A percentile compares a stretch with the other conserved stretches of the same genome.
Evolutionary conservation across 2,888 invertebrate genomes (phyloP).

Genomic region (Athalia rosae): DNA sequence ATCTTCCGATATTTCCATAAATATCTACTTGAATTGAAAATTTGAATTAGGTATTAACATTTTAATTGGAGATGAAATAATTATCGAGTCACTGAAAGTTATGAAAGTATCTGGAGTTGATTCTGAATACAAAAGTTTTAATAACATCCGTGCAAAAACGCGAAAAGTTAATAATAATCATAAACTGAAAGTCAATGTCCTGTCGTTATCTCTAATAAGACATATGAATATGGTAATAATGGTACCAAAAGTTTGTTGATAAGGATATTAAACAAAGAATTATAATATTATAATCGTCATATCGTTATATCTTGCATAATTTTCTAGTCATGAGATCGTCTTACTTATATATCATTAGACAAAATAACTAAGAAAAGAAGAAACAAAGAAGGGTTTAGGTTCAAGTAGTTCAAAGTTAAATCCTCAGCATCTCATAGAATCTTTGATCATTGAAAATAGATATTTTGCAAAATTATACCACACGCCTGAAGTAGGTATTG

Average conservation of each 20-base stretch:
- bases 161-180: background rate
- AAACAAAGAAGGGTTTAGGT: background rate
- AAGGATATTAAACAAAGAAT: background rate
- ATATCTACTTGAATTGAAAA: too few species aligned
- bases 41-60: too few species aligned
- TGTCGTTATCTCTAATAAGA: background rate
- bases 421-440: background rate
- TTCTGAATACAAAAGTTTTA: background rate
- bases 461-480: background rate
- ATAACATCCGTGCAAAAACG: background rate
- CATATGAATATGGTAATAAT: slow-evolving; percentile 3
- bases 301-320: slow-evolving; percentile 24
- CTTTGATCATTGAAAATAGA: background rate
- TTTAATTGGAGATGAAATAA: too few species aligned
- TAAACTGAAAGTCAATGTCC: slow-evolving; percentile 13
- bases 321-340: slow-evolving; percentile 15
- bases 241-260: background rate
- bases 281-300: slow-evolving; percentile 21
- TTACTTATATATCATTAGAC: background rate
- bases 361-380: background rate
- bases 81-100: too few species aligned
- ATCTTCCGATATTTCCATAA: too few species aligned
- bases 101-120: background rate
- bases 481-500: too few species aligned
- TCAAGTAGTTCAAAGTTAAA: background rate